phyloP scores from a whole-genome alignment of 1,140 invertebrate species.

The Drosophila varians region DNA sequence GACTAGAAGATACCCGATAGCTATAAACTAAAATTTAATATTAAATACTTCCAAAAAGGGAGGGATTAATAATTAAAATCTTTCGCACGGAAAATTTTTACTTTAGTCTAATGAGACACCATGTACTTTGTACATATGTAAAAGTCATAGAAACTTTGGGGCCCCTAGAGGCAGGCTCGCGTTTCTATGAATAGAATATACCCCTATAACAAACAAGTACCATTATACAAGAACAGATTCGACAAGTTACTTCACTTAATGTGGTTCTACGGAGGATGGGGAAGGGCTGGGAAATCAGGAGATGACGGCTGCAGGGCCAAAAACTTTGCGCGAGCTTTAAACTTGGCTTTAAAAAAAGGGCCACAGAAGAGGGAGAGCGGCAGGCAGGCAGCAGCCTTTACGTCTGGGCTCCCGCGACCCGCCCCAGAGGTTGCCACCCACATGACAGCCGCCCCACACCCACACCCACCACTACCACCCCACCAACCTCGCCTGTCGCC shows the following conservation, averaged over 20 bases:
- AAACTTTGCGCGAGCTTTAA: slow-evolving; percentile 61
- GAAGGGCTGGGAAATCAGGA: neutral
- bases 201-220: neutral
- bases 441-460: neutral
- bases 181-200: neutral
- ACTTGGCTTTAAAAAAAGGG: slow-evolving; percentile 44
- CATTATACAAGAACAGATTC: slow-evolving; percentile 42
- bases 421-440: slow-evolving; percentile 30
- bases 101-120: neutral
- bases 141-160: neutral
- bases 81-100: no score
- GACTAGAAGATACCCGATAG: slow-evolving; percentile 5
- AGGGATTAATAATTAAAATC: no score
- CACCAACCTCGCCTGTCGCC: neutral
- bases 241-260: slow-evolving; percentile 63
- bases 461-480: neutral
- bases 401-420: slow-evolving; percentile 6
- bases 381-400: slow-evolving; percentile 35
- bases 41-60: no score
- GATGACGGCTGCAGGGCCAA: slow-evolving; percentile 14
- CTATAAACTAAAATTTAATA: no score
- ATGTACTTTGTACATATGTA: neutral
- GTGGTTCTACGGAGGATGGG: neutral
- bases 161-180: neutral
- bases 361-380: neutral